Conservation (phyloP, 2,888 invertebrate genomes). For the Seira musarum region DNA sequence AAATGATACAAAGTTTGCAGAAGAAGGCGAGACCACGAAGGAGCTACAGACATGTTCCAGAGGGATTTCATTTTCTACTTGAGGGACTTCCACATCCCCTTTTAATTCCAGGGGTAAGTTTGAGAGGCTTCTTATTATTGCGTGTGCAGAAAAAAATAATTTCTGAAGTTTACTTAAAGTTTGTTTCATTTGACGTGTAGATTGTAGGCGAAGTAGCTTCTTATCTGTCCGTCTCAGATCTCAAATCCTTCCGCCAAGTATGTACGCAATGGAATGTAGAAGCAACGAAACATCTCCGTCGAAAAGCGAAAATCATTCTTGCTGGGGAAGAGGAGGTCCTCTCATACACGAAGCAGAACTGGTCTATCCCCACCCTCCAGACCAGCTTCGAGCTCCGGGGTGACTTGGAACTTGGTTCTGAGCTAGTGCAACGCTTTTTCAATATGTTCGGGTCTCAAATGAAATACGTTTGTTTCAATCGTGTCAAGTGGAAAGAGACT, state of each 20-base stretch:
- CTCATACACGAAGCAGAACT: slow-evolving; percentile 38
- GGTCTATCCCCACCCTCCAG: slow-evolving; percentile 20
- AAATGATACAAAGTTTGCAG: slow-evolving; percentile 34
- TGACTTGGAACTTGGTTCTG: slow-evolving; percentile 59
- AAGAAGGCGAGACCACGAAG: slow-evolving; percentile 54
- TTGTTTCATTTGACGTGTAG: slow-evolving; percentile 18
- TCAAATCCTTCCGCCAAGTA: slow-evolving; percentile 62
- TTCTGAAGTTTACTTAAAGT: neutral
- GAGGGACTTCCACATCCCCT: slow-evolving; percentile 64
- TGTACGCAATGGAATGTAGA: slow-evolving; percentile 64
- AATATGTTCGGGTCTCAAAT: slow-evolving; percentile 49
- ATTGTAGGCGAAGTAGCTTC: slow-evolving; percentile 56
- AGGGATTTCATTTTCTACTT: slow-evolving; percentile 61
- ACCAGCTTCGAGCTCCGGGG: slow-evolving; percentile 60
- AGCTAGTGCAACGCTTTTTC: slow-evolving; percentile 56
- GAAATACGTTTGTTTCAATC: slow-evolving; percentile 62
- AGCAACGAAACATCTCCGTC: slow-evolving; percentile 52
- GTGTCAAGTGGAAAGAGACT: slow-evolving; percentile 61
- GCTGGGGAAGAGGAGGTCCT: slow-evolving; percentile 52
- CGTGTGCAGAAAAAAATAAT: no score
- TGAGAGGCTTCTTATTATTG: neutral
- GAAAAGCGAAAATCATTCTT: slow-evolving; percentile 56
- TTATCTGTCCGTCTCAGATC: slow-evolving; percentile 61
- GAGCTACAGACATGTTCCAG: slow-evolving; percentile 59
- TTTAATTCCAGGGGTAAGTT: slow-evolving; percentile 61